phyloP scores from a whole-genome alignment of 2,888 invertebrate genomes.

The Calliopum simillimum region DNA sequence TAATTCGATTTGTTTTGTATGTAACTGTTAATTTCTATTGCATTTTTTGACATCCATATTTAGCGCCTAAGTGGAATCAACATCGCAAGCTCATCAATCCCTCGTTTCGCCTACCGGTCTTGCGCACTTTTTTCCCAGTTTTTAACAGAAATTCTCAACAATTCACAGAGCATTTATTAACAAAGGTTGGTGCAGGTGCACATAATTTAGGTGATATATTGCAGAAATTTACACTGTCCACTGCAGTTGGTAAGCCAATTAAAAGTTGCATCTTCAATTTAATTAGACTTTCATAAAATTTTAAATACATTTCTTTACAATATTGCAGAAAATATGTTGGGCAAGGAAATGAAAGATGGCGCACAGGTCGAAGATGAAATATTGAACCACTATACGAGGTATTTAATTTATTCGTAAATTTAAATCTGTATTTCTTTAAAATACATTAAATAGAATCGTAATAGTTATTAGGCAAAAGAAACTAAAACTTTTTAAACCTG shows the following conservation, averaged over 20 bases:
- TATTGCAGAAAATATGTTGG: slow-evolving; percentile 6
- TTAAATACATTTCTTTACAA: neutral
- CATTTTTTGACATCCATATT: neutral
- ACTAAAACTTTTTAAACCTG: too few species aligned
- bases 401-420: neutral
- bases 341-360: slow-evolving; percentile 10
- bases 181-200: neutral
- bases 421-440: too few species aligned
- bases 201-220: neutral
- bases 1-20: too few species aligned
- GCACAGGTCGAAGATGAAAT: slow-evolving; percentile 1
- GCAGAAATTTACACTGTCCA: slow-evolving; percentile 3
- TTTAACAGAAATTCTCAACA: slow-evolving; percentile 2
- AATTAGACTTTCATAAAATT: neutral
- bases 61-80: slow-evolving; percentile 4
- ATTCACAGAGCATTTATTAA: neutral
- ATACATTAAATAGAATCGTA: too few species aligned
- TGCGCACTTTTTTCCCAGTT: slow-evolving; percentile 18
- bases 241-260: slow-evolving; percentile 6
- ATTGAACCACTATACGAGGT: slow-evolving; percentile 2
- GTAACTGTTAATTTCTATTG: neutral
- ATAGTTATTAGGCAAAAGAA: too few species aligned
- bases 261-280: neutral
- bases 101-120: slow-evolving; percentile 5
- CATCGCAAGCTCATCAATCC: slow-evolving; percentile 20